Base-by-base conservation (phyloP, 1,140 invertebrate genomes). In the Cyclina sinensis region DNA sequence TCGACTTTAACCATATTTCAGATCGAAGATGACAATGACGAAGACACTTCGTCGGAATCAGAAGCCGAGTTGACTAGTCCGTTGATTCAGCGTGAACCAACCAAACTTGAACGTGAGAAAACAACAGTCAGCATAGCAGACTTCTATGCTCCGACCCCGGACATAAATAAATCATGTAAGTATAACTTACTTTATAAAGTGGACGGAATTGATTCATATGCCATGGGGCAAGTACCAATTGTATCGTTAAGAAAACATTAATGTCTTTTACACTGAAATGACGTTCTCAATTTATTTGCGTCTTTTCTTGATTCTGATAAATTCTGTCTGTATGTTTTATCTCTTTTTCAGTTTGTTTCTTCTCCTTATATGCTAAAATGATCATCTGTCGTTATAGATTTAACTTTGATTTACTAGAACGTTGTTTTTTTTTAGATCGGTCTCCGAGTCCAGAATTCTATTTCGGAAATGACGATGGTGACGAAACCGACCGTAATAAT, bases 91-190 rank as follows among this genome's bases (percentile, higher is more conserved):
- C 82, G 82, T 27, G 85, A 91, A 32, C 24, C 35, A 37, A 86
- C 51, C 35, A 35, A 30, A 9, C 43, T 89, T 4, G 84, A 90
- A 35, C 76, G 88, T 27, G 90, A 92, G 30, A 83, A 74, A 48
- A 92, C 89, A 0, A 91, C 86, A 32, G 78, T 92, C 24, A 92
- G 86, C 32, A 79, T 92, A 18, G 91, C 87, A 73, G 91, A 92
- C 39, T 92, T 92, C 57, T 92, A 92, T 62, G 87, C 91, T 35
- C 90, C 90, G 1, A 86, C 87, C 27, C 89, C 89, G 48, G 89
- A 90, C 27, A 74, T 81, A 14, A 81, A 68, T 43, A 78, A 48
- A 37, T 51, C 54, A 65, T 57, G 89, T 90, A 83, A 68, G 88
- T 73, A 73, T 54, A 54, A 12, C 5, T 7, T 43, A 43, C 43